These are phyloP conservation scores for Anarrhichthys ocellatus DNA, from an alignment of 2,113 vertebrate genomes.

Conservation along the genomic window DNA sequence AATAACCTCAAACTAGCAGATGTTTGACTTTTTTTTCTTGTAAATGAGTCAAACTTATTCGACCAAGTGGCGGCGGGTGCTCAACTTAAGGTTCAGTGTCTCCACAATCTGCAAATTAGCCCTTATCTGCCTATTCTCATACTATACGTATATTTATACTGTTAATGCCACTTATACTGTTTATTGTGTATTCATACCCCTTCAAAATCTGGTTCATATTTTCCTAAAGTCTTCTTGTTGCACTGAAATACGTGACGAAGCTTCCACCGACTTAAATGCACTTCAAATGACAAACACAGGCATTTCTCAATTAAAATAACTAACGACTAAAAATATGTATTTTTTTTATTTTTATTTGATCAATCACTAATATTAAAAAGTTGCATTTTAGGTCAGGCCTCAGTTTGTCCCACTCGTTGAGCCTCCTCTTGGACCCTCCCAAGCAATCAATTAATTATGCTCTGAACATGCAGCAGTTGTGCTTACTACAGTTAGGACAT, in stretches of 20 bases:
- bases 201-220: background rate
- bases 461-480: background rate
- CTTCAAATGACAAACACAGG: background rate
- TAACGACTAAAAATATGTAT: background rate
- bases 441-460: constrained; percentile 25
- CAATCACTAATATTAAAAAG: background rate
- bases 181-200: background rate
- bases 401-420: background rate
- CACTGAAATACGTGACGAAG: background rate
- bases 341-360: background rate
- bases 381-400: background rate
- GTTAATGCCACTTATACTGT: background rate
- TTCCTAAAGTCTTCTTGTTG: background rate
- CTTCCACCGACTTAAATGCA: background rate
- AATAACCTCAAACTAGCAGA: background rate
- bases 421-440: background rate
- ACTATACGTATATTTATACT: background rate
- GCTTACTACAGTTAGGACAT: constrained; percentile 18
- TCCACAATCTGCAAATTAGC: no score
- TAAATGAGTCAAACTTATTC: background rate
- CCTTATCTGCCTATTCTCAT: no score
- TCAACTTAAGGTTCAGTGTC: no score
- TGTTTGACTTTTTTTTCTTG: background rate
- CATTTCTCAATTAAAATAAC: background rate
- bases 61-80: no score